These are phyloP conservation scores for Sciurus vulgaris DNA, from an alignment of 2,797 vertebrate species.

Conservation along the genomic window DNA sequence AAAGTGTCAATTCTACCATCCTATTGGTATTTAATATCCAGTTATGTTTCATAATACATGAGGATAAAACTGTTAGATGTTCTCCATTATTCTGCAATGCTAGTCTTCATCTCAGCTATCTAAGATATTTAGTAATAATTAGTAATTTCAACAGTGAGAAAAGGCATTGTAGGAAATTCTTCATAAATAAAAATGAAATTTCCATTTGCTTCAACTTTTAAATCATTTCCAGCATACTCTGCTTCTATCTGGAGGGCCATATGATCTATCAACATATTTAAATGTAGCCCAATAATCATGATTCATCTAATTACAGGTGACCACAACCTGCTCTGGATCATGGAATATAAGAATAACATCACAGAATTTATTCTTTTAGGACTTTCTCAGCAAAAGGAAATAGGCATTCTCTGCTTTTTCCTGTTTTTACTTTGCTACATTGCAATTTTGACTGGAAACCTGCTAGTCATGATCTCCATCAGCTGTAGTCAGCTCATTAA, in stretches of 20 bases:
- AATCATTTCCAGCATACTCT: background rate
- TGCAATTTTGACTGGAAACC: conserved; percentile 22
- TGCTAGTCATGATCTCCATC: background rate
- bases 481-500: conserved; percentile 32
- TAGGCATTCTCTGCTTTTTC: conserved; percentile 2
- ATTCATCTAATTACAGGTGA: conserved; percentile 44
- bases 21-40: background rate
- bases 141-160: background rate
- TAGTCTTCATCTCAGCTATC: background rate
- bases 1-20: background rate
- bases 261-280: background rate
- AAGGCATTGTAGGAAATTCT: background rate
- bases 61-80: background rate
- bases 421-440: conserved; percentile 64
- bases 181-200: background rate
- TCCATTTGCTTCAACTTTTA: background rate
- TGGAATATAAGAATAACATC: conserved; percentile 46
- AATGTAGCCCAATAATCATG: background rate
- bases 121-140: background rate
- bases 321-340: background rate
- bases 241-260: too few relatives aligned
- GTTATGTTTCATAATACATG: background rate
- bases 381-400: conserved; percentile 10
- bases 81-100: background rate
- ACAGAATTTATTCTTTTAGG: conserved; percentile 70